Evolutionary conservation across 1,140 invertebrate species (phyloP), one percentile per base, ranked within the genome.

Genomic region (Nebria ingens): DNA sequence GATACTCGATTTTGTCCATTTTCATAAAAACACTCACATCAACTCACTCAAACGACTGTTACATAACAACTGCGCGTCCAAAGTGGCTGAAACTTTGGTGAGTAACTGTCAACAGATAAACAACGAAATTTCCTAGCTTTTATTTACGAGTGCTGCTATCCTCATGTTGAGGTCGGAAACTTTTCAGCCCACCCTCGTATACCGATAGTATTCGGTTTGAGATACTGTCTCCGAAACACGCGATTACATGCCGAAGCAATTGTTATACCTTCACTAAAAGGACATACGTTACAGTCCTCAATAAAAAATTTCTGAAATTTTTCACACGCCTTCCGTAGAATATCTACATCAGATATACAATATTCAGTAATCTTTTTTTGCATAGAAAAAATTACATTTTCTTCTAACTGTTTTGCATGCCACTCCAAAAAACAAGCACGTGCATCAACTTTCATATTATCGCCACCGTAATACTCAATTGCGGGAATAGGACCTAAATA

Each of bases 401-500:
- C 54, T 6, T 56, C 6, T 23, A 45, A 34, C 54, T 63, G 38
- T 17, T 58, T 45, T n/a, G 52, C 23, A 45, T 60, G 51, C 56
- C 58, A 62, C 57, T 59, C 52, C 15, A 58, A 13, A 42, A 62
- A 63, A 2, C 55, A 38, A 13, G 49, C 23, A 12, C 50, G 6
- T 19, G 17, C 34, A 19, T 25, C 15, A 11, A 20, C 17, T 11
- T 20, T 52, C 59, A 62, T 62, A 9, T 25, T 40, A 19, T 58
- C 60, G 6, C 45, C 19, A 38, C 53, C 52, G 42, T 62, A 61
- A 53, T 52, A 59, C 38, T 59, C 21, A 11, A 51, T 15, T 25
- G 19, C 19, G n/a, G 59, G 59, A 1, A 64, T 21, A 11, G 58
- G 54, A 22, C 59, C 62, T 15, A 42, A 22, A 52, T 64, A 65